Conservation (phyloP, 2,797 vertebrate species). For the Urosaurus nigricauda region DNA sequence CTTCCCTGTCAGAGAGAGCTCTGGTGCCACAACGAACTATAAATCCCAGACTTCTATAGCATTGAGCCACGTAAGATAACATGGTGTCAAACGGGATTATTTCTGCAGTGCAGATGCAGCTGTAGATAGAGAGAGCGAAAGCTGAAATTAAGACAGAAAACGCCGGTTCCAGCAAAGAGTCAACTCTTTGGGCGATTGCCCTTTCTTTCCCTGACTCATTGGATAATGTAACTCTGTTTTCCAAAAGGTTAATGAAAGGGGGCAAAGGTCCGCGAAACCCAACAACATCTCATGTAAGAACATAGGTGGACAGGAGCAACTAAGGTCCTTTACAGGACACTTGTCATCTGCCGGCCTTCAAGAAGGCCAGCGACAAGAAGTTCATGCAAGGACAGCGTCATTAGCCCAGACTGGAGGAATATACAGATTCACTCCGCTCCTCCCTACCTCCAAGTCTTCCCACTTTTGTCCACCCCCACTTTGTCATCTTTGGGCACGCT, state of each 20-base stretch:
- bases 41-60: too few species aligned
- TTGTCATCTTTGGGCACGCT: slow-evolving; percentile 64
- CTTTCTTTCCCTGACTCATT: neutral
- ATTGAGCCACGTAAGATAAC: too few species aligned
- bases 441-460: too few species aligned
- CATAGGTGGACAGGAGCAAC: slow-evolving; percentile 40
- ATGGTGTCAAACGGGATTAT: too few species aligned
- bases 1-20: too few species aligned
- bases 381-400: slow-evolving; percentile 70
- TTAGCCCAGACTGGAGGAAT: slow-evolving; percentile 56
- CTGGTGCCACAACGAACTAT: too few species aligned
- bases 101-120: too few species aligned
- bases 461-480: neutral
- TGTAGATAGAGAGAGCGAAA: too few species aligned
- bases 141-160: neutral
- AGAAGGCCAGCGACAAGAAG: slow-evolving; percentile 63
- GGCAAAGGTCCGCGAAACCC: slow-evolving; percentile 45
- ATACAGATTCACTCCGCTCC: too few species aligned
- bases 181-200: neutral
- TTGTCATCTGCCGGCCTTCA: slow-evolving; percentile 74
- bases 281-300: slow-evolving; percentile 26
- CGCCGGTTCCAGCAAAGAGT: neutral
- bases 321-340: slow-evolving; percentile 64
- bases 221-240: slow-evolving; percentile 50
- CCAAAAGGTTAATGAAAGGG: slow-evolving; percentile 59